Evolutionary conservation across 2,113 vertebrate species (phyloP), one percentile per base, ranked within the genome.

Genomic region (Carassius carassius): DNA sequence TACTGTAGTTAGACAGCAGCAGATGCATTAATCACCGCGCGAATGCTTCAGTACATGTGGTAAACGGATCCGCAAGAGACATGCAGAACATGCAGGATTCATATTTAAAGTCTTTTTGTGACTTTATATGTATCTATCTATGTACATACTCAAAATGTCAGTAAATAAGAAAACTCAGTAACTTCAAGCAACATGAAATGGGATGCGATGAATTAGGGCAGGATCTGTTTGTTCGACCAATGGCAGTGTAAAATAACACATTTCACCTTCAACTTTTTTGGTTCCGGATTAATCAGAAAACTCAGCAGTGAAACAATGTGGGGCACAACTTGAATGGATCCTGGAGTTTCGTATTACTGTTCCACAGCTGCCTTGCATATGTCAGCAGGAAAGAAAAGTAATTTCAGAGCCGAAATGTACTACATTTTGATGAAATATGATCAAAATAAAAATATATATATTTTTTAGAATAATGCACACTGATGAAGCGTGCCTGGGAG

Each of bases 361-460:
- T 75, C 21, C 72, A 51, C 13, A 17, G n/a, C 44, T 75, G n/a
- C 72, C 44, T 75, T 23, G n/a, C 1, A 75, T 25, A 23, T 75
- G 21, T 47, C 72, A 75, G 41, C 37, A 75, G 72, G 11, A 75
- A 49, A 74, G 13, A 25, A 49, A 75, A 75, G n/a, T 49, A 3
- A 74, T 23, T 49, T 47, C 72, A 49, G 41, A 74, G 44, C 72
- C n/a, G 1, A 23, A 47, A 74, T 12, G 14, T 74, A 74, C 13
- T 72, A 75, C 41, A 49, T 75, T 25, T 23, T 49, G 41, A 74
- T 23, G 72, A 51, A 75, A 75, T 51, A 75, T 75, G 44, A 75
- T 75, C 41, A 49, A 49, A 75, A 75, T 7, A 49, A 75, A 75
- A 5, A 49, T 25, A 25, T 44, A 25, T 44, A 29, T 44, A 49